Evolutionary conservation across 2,888 invertebrate genomes (phyloP).

Genomic region (Helleia helle): DNA sequence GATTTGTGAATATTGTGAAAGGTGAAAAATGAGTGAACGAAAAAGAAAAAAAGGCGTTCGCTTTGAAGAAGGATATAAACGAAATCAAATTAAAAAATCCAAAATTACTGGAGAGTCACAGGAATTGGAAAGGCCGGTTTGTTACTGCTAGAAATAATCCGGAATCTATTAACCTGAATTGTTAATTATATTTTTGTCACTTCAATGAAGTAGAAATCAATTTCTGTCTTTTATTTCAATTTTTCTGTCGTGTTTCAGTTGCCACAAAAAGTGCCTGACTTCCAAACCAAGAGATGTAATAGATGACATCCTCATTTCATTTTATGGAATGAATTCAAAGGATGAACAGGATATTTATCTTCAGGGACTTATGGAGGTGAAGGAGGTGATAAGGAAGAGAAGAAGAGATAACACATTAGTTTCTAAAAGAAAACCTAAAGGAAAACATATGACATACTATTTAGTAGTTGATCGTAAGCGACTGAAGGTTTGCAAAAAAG

Average conservation of each 20-base stretch:
- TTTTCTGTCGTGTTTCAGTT: neutral
- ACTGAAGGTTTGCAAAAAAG: neutral
- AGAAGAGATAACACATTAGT: neutral
- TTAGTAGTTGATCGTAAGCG: neutral
- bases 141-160: neutral
- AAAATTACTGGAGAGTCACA: neutral
- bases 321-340: neutral
- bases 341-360: neutral
- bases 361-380: neutral
- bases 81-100: neutral
- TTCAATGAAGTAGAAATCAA: too few relatives aligned
- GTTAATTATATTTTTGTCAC: neutral
- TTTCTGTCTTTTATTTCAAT: neutral
- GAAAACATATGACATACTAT: neutral
- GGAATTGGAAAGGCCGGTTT: neutral
- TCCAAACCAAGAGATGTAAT: neutral
- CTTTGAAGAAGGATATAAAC: neutral
- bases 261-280: neutral
- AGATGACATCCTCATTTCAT: neutral
- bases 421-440: neutral
- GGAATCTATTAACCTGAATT: neutral
- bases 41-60: neutral
- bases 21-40: neutral
- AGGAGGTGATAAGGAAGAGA: neutral
- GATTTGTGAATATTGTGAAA: too few relatives aligned